phyloP scores from a whole-genome alignment of 2,113 vertebrate species.

The Pituophis catenifer region DNA sequence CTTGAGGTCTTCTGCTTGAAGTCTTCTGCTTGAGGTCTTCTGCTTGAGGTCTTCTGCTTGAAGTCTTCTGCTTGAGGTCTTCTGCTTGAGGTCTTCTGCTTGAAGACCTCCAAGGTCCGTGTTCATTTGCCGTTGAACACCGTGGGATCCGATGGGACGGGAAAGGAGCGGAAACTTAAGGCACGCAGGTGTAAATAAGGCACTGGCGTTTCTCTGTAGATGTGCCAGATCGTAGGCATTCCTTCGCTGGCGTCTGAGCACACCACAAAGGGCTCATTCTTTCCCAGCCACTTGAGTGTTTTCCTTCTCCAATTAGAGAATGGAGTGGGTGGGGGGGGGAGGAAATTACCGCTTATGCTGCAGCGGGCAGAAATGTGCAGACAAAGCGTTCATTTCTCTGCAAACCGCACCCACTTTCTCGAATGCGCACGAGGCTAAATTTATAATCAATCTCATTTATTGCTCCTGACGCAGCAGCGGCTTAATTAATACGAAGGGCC shows the following conservation, averaged over 20 bases:
- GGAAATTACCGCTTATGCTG: not conserved
- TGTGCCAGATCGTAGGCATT: not conserved
- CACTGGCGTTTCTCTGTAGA: not conserved
- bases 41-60: no score
- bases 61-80: no score
- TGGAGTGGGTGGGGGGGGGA: no score
- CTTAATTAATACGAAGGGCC: conserved; percentile 26
- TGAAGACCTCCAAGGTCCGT: not conserved
- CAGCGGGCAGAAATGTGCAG: conserved; percentile 16
- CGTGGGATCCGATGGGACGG: no score
- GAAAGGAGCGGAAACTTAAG: not conserved
- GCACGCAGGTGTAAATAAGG: not conserved
- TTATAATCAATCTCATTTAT: conserved; percentile 36
- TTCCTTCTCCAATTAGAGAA: not conserved
- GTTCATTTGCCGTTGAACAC: not conserved
- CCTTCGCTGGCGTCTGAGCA: not conserved
- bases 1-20: no score
- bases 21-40: no score
- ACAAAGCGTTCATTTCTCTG: conserved; percentile 19
- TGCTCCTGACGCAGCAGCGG: conserved; percentile 24
- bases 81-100: no score
- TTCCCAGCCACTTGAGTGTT: not conserved
- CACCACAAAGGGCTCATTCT: not conserved
- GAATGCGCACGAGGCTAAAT: conserved; percentile 22
- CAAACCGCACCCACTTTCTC: conserved; percentile 23